phyloP scores from a whole-genome alignment of 2,888 invertebrate species.

The Carabus problematicus region DNA sequence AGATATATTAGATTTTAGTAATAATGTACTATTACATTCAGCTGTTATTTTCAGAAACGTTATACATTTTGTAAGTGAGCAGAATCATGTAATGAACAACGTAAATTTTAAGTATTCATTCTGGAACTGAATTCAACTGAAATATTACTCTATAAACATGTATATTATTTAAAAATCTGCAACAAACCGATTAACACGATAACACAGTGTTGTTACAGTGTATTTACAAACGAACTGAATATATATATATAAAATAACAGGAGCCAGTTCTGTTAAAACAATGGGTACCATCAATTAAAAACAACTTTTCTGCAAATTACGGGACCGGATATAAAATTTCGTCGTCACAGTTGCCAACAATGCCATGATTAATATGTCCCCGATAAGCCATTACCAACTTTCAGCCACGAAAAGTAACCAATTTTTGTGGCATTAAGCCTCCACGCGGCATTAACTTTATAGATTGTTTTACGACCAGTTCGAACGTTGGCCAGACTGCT shows the following conservation, averaged over 20 bases:
- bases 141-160: neutral
- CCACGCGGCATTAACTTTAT: constrained; percentile 41
- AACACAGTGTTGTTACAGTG: neutral
- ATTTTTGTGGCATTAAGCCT: constrained; percentile 41
- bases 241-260: constrained; percentile 1
- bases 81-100: too few relatives aligned
- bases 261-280: neutral
- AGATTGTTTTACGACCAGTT: constrained; percentile 42
- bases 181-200: neutral
- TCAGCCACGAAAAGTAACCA: constrained; percentile 36
- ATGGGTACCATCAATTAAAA: constrained; percentile 9
- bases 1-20: too few relatives aligned
- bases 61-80: too few relatives aligned
- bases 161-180: neutral
- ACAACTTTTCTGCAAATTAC: constrained; percentile 23
- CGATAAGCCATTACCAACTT: constrained; percentile 33
- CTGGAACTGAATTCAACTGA: too few relatives aligned
- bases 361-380: constrained; percentile 36
- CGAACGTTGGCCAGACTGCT: constrained; percentile 38
- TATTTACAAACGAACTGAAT: neutral
- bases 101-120: too few relatives aligned
- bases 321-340: constrained; percentile 3
- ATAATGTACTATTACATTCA: too few relatives aligned
- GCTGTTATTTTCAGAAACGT: too few relatives aligned
- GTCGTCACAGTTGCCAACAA: constrained; percentile 8